phyloP scores from a whole-genome alignment of 2,113 vertebrate species.

The Nerophis lumbriciformis region DNA sequence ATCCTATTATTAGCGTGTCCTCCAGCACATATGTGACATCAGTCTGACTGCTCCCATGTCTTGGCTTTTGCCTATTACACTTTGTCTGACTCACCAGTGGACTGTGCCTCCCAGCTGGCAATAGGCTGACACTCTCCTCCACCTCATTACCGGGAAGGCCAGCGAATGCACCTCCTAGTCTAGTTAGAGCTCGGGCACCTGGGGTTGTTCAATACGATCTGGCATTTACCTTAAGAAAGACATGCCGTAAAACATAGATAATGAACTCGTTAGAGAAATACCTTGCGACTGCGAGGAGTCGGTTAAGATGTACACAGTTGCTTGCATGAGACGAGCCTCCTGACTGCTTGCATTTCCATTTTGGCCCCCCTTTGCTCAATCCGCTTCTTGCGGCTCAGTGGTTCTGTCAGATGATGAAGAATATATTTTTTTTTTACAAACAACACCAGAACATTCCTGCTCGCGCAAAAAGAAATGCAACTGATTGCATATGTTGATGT shows the following conservation, averaged over 20 bases:
- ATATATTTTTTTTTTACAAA: conserved; percentile 19
- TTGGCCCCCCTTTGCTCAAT: conserved; percentile 5
- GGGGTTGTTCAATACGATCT: conserved; percentile 45
- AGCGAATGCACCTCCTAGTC: conserved; percentile 51
- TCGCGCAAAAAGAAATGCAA: conserved; percentile 10
- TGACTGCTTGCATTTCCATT: conserved; percentile 27
- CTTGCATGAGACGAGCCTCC: conserved; percentile 22
- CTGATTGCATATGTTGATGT: conserved; percentile 16
- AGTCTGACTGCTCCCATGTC: conserved; percentile 61
- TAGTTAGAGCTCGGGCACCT: conserved; percentile 56
- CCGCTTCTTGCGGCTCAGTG: conserved; percentile 27
- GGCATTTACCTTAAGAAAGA: conserved; percentile 39
- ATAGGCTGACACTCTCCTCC: conserved; percentile 55
- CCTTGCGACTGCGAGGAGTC: conserved; percentile 23
- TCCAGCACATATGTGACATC: conserved; percentile 59
- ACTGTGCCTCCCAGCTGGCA: conserved; percentile 60
- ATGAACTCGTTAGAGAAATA: conserved; percentile 31
- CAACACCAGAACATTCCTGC: conserved; percentile 4
- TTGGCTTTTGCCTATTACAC: conserved; percentile 57
- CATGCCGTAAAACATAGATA: conserved; percentile 35
- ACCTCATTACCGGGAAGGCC: conserved; percentile 62
- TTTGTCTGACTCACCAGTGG: conserved; percentile 66
- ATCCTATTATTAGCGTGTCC: conserved; percentile 68
- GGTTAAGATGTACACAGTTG: conserved; percentile 18
- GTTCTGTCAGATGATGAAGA: conserved; percentile 26